Base-by-base conservation (phyloP, 2,797 vertebrate genomes). In the Merluccius polli region DNA sequence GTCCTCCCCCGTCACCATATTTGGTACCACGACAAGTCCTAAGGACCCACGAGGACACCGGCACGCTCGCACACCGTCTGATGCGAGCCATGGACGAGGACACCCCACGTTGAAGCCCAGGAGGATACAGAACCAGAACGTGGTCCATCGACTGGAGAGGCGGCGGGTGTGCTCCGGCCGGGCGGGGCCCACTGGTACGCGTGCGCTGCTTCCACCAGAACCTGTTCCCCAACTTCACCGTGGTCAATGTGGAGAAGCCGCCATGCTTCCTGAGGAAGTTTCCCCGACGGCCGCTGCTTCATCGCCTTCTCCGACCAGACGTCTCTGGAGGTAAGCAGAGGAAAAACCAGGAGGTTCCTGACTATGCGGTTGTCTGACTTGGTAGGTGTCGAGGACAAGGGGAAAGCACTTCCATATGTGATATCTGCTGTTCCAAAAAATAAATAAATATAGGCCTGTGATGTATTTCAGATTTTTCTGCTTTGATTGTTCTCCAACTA, bases 261-360 rank as follows among this genome's bases (percentile, higher is more conserved):
- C 98, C 98, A 0, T 99, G 98, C 87, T 99, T 99, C 87, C 90
- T 99, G 70, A 95, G 98, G 59, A 99, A 99, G 88, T 99, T 99
- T 99, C 98, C 98, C 98, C 0, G 98, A 99, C 0, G 98, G 98
- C 0, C 96, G 97, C 79, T 99, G 97, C 90, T 99, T 99, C 79
- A 98, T 99, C 0, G 98, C 98, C 27, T 99, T 99, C 90, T 99
- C 98, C 0, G 98, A 99, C 87, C 98, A 99, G 92, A 99, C 98
- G 0, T 99, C 98, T 0, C 91, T 99, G 74, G 98, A 99, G 88
- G 90, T 92, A 72, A 82, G 63, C 74, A 2, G 21, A 52, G 31
- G 73, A 0, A 75, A 71, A 72, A 1, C 4, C 31, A 18, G 13
- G 65, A 68, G 52, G n/a, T 52, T 6, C 44, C 44, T 48, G 18